Evolutionary conservation across 1,140 invertebrate species (phyloP).

Genomic region (Ceratina calcarata): DNA sequence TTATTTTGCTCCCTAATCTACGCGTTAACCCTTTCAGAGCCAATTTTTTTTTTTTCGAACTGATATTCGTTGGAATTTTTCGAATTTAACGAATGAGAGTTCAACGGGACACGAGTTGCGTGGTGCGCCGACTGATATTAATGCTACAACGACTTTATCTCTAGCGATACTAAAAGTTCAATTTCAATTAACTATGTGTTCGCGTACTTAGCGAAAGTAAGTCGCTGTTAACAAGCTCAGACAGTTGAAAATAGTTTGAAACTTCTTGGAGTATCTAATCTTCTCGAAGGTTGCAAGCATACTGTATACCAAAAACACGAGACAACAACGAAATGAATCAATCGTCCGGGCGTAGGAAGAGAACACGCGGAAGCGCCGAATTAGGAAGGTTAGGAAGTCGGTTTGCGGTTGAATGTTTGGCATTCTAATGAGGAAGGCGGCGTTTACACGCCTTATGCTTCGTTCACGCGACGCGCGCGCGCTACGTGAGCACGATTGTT

Average conservation of each 20-base stretch:
- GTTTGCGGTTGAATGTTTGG: slow-evolving; percentile 65
- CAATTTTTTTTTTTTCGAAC: not conserved
- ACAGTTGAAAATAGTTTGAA: too few species aligned
- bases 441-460: slow-evolving; percentile 56
- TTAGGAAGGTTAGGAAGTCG: slow-evolving; percentile 68
- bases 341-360: slow-evolving; percentile 9
- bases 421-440: slow-evolving; percentile 75
- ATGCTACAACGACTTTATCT: too few species aligned
- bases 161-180: too few species aligned
- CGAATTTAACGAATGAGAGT: not conserved
- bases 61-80: not conserved
- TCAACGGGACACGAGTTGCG: not conserved
- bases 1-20: slow-evolving; percentile 11
- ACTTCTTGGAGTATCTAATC: too few species aligned
- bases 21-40: not conserved
- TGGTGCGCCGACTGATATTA: too few species aligned
- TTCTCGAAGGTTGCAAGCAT: too few species aligned
- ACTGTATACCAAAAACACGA: not conserved
- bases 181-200: too few species aligned
- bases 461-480: slow-evolving; percentile 38
- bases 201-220: too few species aligned
- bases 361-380: slow-evolving; percentile 57
- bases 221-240: too few species aligned
- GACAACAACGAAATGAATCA: slow-evolving; percentile 16
- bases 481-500: slow-evolving; percentile 40